These are phyloP conservation scores for Crematogaster levior DNA, from an alignment of 2,888 invertebrate species.

Conservation along the genomic window DNA sequence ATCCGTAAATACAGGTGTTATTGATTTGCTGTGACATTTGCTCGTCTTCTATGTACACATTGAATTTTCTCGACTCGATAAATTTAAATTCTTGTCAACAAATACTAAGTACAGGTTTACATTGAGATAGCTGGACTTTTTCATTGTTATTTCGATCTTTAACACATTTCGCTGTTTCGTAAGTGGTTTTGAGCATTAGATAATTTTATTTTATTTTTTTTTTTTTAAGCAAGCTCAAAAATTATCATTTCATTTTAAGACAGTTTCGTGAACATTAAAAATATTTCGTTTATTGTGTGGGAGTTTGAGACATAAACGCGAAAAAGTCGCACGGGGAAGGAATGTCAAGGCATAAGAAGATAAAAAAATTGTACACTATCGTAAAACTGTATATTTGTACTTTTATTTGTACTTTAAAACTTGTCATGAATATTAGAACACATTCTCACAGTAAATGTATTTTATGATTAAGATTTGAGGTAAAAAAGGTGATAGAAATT, in stretches of 20 bases:
- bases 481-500: background rate
- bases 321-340: background rate
- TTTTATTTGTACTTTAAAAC: background rate
- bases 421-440: background rate
- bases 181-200: background rate
- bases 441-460: background rate
- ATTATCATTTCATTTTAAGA: too few relatives aligned
- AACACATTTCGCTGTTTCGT: background rate
- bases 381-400: background rate
- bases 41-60: background rate
- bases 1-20: conserved; percentile 12
- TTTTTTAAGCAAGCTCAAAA: too few relatives aligned
- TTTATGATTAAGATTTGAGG: background rate
- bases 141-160: background rate
- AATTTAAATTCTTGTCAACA: background rate
- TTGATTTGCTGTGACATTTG: conserved; percentile 1
- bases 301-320: background rate
- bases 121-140: background rate
- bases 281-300: background rate
- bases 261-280: conserved; percentile 5
- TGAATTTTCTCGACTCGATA: background rate
- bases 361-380: background rate
- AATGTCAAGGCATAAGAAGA: background rate
- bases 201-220: background rate
- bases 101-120: background rate